Base-by-base conservation (phyloP, 35 echinoderm and acorn worm species). In the Acanthaster planci region DNA sequence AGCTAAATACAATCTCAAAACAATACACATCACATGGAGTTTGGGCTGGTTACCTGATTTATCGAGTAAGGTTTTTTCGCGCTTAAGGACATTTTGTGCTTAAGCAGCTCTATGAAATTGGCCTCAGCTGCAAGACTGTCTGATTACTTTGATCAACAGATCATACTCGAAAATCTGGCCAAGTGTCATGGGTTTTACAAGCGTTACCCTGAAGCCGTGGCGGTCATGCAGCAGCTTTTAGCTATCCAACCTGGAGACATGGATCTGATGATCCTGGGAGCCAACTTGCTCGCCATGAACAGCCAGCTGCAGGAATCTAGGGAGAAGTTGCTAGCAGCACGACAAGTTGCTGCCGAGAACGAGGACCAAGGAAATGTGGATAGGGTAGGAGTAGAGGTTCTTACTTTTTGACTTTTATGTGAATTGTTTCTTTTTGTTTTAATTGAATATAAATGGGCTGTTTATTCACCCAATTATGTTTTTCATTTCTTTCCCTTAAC, bases 161-260 rank as follows among this genome's bases (percentile, higher is more conserved):
- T 85, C 5, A 59, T 93, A 27, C 42, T 78, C 22, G 86, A 93
- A 56, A 93, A 93, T 27, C 67, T 89, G 12, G 86, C 80, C 54
- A 89, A 81, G 76, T 84, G 80, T 5, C 58, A 85, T 58, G 76
- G 52, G 30, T 52, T 86, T 35, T 84, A 72, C 32, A 78, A 93
- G 16, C 80, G 83, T 26, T 84, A 85, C 37, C 77, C 51, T 19
- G 77, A 88, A 44, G 92, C 92, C 19, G 39, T 84, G 1, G 76
- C 37, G 1, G 29, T 85, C 37, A 60, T 89, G 26, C 38, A 80
- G 15, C n/a, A 67, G 39, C 76, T 60, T 0, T 22, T 88, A 2
- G 38, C 21, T 37, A 52, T 81, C n/a, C 55, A 83, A 27, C 86
- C 80, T 31, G 42, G 89, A 31, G 82, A 93, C 51, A 27, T 85